Percentiles rank a stretch among this genome's conserved stretches.
These are phyloP conservation scores for Sarcoramphus papa DNA, from an alignment of 2,797 vertebrate genomes.

Conservation along the genomic window DNA sequence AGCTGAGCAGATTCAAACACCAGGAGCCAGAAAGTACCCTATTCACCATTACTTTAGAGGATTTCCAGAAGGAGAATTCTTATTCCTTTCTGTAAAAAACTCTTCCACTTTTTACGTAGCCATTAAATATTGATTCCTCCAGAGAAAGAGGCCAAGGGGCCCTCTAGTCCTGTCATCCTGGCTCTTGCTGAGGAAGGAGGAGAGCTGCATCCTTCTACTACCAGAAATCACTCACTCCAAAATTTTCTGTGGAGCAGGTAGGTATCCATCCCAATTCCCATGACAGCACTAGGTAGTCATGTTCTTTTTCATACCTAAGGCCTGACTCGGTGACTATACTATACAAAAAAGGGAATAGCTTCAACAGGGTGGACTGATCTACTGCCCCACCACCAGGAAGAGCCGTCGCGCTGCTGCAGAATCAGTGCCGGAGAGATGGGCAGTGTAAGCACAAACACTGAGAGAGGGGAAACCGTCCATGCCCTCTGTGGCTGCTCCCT, in stretches of 20 bases:
- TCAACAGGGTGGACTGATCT: background rate
- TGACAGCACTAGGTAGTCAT: background rate
- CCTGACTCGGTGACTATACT: background rate
- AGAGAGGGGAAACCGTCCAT: background rate
- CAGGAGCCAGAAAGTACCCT: background rate
- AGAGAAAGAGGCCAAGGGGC: background rate
- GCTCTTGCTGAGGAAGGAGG: background rate
- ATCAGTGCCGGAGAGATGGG: background rate
- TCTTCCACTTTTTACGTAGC: background rate
- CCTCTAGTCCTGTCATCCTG: background rate
- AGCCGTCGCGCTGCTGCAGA: accelerated
- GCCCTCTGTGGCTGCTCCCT: background rate
- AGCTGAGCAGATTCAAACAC: background rate
- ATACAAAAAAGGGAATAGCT: background rate
- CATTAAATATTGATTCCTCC: background rate
- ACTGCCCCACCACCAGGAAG: background rate
- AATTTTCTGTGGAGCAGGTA: background rate
- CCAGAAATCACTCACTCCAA: background rate
- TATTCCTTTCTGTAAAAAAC: background rate
- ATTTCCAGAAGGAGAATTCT: background rate
- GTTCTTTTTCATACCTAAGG: background rate
- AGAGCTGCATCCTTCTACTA: background rate
- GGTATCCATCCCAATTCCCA: background rate
- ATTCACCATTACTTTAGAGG: background rate
- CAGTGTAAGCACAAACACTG: background rate